phyloP scores from a whole-genome alignment of 2,797 vertebrate species.

The Vultur gryphus region DNA sequence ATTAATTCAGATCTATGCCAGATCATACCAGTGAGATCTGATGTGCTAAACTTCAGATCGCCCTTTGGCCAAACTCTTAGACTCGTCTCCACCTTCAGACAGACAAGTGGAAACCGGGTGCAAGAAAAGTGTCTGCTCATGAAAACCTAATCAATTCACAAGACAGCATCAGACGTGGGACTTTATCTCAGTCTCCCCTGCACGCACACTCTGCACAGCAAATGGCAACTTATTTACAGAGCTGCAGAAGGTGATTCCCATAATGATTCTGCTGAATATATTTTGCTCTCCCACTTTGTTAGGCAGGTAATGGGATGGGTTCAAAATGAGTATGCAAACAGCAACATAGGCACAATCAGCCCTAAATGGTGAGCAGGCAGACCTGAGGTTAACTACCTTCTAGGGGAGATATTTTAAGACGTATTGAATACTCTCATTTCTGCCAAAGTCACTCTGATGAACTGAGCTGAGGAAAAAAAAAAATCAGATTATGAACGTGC shows the following conservation, averaged over 20 bases:
- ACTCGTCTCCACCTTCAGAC: neutral
- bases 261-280: neutral
- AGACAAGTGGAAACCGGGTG: neutral
- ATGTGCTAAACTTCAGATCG: neutral
- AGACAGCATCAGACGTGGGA: neutral
- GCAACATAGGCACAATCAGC: neutral
- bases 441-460: constrained; percentile 5
- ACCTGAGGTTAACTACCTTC: constrained; percentile 6
- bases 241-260: neutral
- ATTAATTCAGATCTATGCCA: neutral
- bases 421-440: neutral
- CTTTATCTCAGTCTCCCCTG: neutral
- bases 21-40: neutral
- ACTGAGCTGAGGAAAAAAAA: neutral
- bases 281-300: neutral
- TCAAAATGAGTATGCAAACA: neutral
- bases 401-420: neutral
- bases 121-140: neutral
- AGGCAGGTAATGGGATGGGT: neutral
- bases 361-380: neutral
- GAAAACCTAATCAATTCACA: neutral
- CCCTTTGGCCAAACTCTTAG: neutral
- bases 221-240: neutral
- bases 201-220: neutral
- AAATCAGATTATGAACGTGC: constrained; percentile 2